phyloP scores from a whole-genome alignment of 1,140 invertebrate species.

The Formica selysi region DNA sequence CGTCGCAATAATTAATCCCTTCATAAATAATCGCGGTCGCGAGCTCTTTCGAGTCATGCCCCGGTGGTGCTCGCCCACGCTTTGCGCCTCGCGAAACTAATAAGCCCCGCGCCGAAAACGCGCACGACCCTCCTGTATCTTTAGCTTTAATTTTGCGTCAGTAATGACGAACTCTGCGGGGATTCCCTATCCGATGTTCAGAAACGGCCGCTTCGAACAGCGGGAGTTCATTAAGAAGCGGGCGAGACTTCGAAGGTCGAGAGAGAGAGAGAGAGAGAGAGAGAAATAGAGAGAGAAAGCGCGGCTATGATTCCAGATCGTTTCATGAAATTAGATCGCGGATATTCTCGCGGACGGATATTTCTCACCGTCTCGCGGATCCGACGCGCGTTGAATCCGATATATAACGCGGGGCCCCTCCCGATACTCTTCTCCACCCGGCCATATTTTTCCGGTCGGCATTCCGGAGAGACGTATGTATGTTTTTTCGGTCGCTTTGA shows the following conservation, averaged over 20 bases:
- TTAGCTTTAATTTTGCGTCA: slow-evolving; percentile 78
- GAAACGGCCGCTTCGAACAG: slow-evolving; percentile 70
- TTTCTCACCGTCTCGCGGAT: not conserved
- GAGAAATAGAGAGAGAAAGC: not conserved
- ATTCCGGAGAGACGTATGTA: slow-evolving; percentile 52
- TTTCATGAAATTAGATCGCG: slow-evolving; percentile 21
- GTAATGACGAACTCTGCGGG: slow-evolving; percentile 77
- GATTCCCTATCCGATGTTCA: slow-evolving; percentile 61
- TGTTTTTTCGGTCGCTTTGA: slow-evolving; percentile 59
- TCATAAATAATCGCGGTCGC: slow-evolving; percentile 43
- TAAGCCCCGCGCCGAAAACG: slow-evolving; percentile 63
- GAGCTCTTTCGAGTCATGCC: slow-evolving; percentile 30
- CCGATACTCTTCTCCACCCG: not conserved
- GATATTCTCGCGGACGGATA: not conserved
- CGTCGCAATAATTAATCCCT: slow-evolving; percentile 48
- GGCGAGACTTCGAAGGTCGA: slow-evolving; percentile 58
- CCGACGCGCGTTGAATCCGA: not conserved
- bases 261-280: not conserved
- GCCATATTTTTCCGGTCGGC: slow-evolving; percentile 45
- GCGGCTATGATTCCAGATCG: slow-evolving; percentile 41
- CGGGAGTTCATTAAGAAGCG: slow-evolving; percentile 77
- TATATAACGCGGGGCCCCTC: not conserved
- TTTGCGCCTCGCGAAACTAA: slow-evolving; percentile 70
- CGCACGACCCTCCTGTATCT: slow-evolving; percentile 62
- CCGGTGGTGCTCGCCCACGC: slow-evolving; percentile 37